Evolutionary conservation across 2,888 invertebrate genomes (phyloP).

Genomic region (Campoletis raptor): DNA sequence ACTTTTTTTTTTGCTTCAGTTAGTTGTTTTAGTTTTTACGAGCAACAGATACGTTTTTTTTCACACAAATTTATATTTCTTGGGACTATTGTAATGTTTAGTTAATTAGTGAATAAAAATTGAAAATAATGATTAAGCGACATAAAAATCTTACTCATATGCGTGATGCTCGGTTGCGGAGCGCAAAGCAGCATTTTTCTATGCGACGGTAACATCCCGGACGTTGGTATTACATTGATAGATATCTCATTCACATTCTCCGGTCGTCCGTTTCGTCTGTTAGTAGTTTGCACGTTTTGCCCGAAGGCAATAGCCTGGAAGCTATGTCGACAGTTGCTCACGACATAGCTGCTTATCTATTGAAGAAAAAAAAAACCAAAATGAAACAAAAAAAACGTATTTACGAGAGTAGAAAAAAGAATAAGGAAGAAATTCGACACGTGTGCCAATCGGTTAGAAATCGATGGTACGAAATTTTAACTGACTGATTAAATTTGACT

Average conservation of each 20-base stretch:
- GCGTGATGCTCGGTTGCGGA: conserved; percentile 78
- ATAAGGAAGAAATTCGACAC: not conserved
- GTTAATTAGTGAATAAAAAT: not conserved
- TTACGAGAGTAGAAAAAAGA: not conserved
- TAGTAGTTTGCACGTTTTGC: conserved; percentile 67
- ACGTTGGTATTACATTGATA: conserved; percentile 81
- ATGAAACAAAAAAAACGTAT: not conserved
- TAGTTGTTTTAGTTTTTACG: not conserved
- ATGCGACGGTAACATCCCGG: conserved; percentile 78
- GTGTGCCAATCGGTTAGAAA: not conserved
- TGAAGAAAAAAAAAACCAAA: conserved; percentile 20
- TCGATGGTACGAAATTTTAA: not conserved
- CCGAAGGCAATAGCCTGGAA: conserved; percentile 74
- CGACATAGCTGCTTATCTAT: conserved; percentile 78
- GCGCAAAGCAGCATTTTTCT: conserved; percentile 80
- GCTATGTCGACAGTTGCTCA: conserved; percentile 78
- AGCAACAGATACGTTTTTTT: not conserved
- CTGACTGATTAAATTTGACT: not conserved
- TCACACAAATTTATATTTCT: not conserved
- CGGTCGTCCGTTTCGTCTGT: conserved; percentile 69
- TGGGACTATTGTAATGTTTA: not conserved
- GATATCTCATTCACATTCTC: conserved; percentile 79
- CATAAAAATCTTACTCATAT: conserved; percentile 78
- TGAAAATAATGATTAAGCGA: not conserved
- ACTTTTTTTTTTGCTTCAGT: not conserved